Evolutionary conservation across 2,113 vertebrate genomes (phyloP), one percentile per base, ranked within the genome.

Genomic region (Burhinus bistriatus): DNA sequence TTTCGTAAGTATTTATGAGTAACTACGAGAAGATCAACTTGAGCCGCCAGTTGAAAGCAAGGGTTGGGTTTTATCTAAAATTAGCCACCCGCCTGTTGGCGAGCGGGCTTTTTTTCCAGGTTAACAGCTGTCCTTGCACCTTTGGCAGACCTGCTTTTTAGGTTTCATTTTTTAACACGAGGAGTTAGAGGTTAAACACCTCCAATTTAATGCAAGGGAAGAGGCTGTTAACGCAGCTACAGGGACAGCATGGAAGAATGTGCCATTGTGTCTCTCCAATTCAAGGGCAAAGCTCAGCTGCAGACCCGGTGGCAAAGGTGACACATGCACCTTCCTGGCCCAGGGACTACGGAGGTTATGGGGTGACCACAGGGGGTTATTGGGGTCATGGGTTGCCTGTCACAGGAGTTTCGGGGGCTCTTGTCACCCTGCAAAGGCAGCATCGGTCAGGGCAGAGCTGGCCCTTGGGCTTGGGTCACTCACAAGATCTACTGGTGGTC

Each of bases 1-100:
- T 97, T 96, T 88, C 76, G 6, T 89, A 62, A 89, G 87, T 40
- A 55, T 97, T 97, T 96, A 93, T 91, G 90, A 96, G 89, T 40
- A 91, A 97, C 80, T 85, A 38, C 0, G 3, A 57, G 52, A 49
- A 86, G 65, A 93, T 84, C 45, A 68, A 27, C 72, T 44, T 5
- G 0, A 84, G 80, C 55, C 0, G 0, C 71, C 62, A 87, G 44
- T 4, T 79, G 45, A 95, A 77, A 81, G 52, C 65, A 83, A 61
- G 38, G 47, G 14, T 25, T 32, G 47, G 62, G 25, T 52, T 83
- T 84, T 58, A 62, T 42, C 72, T 94, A 44, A 83, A 88, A 70
- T 80, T n/a, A 62, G 9, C 30, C 19, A 27, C 21, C 1, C 0
- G 0, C 11, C 36, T 42, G 5, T 12, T 42, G 49, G 22, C 2